Evolutionary conservation across 2,888 invertebrate species (phyloP).

Genomic region (Drosophila barbarae): DNA sequence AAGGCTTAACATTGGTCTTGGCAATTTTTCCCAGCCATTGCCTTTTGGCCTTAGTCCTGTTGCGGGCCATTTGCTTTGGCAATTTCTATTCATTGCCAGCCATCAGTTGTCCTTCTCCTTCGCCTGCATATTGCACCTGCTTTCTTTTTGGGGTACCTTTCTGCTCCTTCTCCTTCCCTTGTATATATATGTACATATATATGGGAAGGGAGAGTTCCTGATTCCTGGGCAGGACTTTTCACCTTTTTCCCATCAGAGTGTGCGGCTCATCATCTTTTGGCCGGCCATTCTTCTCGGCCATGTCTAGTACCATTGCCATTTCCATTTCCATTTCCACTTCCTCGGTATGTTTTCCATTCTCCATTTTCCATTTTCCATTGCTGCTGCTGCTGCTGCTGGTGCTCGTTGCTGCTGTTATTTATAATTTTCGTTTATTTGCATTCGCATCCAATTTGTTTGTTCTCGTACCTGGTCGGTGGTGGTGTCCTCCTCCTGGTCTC

Average conservation of each 20-base stretch:
- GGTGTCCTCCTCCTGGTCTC: background rate
- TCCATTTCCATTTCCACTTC: slow-evolving; percentile 20
- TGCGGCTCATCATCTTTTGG: slow-evolving; percentile 60
- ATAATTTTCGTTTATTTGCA: slow-evolving; percentile 77
- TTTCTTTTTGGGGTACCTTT: background rate
- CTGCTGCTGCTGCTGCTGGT: slow-evolving; percentile 14
- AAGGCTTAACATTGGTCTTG: background rate
- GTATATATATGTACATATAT: background rate
- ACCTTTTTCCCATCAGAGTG: slow-evolving; percentile 15
- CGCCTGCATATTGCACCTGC: slow-evolving; percentile 37
- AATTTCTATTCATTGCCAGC: slow-evolving; percentile 47
- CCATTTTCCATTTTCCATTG: slow-evolving; percentile 19
- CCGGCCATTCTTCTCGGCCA: slow-evolving; percentile 4
- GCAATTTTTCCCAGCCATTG: background rate
- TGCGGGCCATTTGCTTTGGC: slow-evolving; percentile 42
- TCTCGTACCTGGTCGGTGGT: slow-evolving; percentile 34
- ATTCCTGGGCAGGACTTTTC: background rate
- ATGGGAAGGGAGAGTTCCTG: background rate
- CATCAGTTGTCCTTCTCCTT: slow-evolving; percentile 28
- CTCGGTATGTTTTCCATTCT: slow-evolving; percentile 32
- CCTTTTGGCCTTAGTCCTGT: slow-evolving; percentile 8
- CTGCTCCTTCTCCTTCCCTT: background rate
- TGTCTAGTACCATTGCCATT: slow-evolving; percentile 14
- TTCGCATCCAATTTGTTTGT: slow-evolving; percentile 77
- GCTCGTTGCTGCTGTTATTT: slow-evolving; percentile 66